Percentiles rank a stretch among this genome's conserved stretches.
These are phyloP conservation scores for Speoplatyrhinus poulsoni DNA, from an alignment of 2,113 vertebrate species.

Conservation along the genomic window DNA sequence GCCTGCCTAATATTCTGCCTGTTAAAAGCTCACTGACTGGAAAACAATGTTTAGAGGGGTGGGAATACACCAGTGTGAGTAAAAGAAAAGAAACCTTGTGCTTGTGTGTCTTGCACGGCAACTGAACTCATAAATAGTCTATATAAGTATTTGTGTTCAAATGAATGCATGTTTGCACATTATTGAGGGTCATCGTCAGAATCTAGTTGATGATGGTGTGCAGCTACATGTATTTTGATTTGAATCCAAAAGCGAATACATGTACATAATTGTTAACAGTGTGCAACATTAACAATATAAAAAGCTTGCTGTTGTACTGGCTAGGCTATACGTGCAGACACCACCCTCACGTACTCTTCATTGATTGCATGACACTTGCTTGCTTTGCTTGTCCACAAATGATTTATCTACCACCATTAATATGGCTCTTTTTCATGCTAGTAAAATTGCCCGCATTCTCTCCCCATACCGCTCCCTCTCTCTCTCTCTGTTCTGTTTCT, in stretches of 20 bases:
- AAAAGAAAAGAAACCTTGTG: neutral
- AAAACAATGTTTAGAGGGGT: conserved; percentile 27
- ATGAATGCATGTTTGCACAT: neutral
- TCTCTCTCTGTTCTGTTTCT: neutral
- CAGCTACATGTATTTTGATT: no score
- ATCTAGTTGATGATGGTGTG: no score
- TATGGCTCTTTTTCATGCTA: conserved; percentile 59
- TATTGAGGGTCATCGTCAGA: no score
- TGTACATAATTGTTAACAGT: no score
- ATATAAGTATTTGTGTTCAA: no score
- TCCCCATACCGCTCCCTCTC: conserved; percentile 8
- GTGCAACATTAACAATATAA: no score
- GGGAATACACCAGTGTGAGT: conserved; percentile 17
- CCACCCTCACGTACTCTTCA: no score
- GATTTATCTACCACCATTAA: conserved; percentile 57
- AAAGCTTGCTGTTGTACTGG: no score
- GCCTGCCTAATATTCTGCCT: conserved; percentile 34
- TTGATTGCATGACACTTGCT: neutral
- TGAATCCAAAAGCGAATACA: no score
- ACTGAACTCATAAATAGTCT: neutral
- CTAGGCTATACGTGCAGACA: no score
- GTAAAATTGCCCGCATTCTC: conserved; percentile 40
- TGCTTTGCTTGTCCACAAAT: conserved; percentile 38
- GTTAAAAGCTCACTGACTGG: conserved; percentile 50
- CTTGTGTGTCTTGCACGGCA: neutral